Evolutionary conservation across 53 echinoderm and acorn worm species (phyloP).

Genomic region (Echinarachnius parma): DNA sequence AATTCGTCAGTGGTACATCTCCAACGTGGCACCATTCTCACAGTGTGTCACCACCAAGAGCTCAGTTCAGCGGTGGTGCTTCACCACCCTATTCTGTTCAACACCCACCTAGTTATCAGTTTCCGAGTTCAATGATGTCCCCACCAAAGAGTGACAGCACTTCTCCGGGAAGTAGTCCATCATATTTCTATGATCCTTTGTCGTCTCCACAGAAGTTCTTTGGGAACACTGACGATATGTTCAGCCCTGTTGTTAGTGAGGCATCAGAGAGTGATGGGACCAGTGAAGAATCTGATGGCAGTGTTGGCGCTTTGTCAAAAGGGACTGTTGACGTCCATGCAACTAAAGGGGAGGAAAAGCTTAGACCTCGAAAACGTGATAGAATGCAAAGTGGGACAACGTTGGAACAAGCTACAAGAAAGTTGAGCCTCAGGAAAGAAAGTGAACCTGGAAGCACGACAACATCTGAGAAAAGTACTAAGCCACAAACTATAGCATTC

Average conservation of each 20-base stretch:
- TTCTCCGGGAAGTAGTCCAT: constrained; percentile 38
- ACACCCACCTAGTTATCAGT: constrained; percentile 29
- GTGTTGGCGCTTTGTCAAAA: neutral
- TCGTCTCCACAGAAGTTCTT: constrained; percentile 38
- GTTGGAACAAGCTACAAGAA: constrained; percentile 38
- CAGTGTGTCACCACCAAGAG: constrained; percentile 17
- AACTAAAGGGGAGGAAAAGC: neutral
- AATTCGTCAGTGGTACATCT: constrained; percentile 6
- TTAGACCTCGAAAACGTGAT: neutral
- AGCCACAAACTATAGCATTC: too few relatives aligned
- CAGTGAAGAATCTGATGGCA: neutral
- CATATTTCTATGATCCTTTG: constrained; percentile 27
- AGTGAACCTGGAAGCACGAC: neutral
- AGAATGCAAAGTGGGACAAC: neutral
- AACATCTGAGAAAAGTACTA: neutral
- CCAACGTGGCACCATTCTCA: constrained; percentile 9
- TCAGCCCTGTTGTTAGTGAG: constrained; percentile 39
- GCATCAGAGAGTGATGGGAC: constrained; percentile 22
- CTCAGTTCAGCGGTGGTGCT: neutral
- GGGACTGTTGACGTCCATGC: neutral
- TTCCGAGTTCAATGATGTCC: constrained; percentile 36
- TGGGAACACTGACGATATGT: constrained; percentile 15
- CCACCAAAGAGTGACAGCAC: constrained; percentile 38
- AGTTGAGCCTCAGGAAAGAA: constrained; percentile 12
- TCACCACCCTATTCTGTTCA: constrained; percentile 4